Percentiles rank a stretch among this genome's conserved stretches.
phyloP scores from a whole-genome alignment of 2,888 invertebrate genomes.

The Andrena fulva region DNA sequence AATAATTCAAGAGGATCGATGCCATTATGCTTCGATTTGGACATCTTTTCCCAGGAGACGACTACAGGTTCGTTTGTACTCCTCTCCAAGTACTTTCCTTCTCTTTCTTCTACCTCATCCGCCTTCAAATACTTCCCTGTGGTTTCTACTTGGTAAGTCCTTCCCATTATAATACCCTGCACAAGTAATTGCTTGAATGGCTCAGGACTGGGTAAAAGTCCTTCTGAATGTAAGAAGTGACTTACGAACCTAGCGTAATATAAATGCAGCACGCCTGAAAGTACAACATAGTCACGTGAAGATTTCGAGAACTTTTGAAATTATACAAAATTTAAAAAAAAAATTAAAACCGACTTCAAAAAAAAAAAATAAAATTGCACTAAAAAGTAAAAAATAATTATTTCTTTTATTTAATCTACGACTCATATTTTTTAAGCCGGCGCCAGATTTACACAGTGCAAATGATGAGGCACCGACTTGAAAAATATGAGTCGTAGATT shows the following conservation, averaged over 20 bases:
- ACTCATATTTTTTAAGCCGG: too few relatives aligned
- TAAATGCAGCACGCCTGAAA: conserved; percentile 94
- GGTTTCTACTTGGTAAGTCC: conserved; percentile 90
- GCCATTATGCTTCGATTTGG: conserved; percentile 99
- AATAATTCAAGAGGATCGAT: conserved; percentile 95
- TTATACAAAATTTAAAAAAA: background rate
- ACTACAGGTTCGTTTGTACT: conserved; percentile 89
- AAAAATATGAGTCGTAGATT: too few relatives aligned
- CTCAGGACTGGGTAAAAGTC: conserved; percentile 91
- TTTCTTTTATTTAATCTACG: too few relatives aligned
- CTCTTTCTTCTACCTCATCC: conserved; percentile 88
- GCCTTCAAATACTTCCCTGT: conserved; percentile 92
- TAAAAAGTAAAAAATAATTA: too few relatives aligned
- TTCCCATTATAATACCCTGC: conserved; percentile 98
- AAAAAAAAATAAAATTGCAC: too few relatives aligned
- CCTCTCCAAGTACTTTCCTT: conserved; percentile 88
- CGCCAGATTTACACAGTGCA: too few relatives aligned
- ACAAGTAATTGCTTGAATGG: conserved; percentile 96
- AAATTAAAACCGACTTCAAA: too few relatives aligned
- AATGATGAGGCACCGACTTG: too few relatives aligned
- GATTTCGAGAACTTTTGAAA: background rate
- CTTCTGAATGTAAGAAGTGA: conserved; percentile 94
- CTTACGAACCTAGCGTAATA: conserved; percentile 98
- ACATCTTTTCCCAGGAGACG: conserved; percentile 98
- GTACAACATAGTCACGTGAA: conserved; percentile 21